A percentile compares a stretch with the other conserved stretches of the same genome.
Evolutionary conservation across 2,797 vertebrate species (phyloP).

Genomic region (Prunella strophiata): DNA sequence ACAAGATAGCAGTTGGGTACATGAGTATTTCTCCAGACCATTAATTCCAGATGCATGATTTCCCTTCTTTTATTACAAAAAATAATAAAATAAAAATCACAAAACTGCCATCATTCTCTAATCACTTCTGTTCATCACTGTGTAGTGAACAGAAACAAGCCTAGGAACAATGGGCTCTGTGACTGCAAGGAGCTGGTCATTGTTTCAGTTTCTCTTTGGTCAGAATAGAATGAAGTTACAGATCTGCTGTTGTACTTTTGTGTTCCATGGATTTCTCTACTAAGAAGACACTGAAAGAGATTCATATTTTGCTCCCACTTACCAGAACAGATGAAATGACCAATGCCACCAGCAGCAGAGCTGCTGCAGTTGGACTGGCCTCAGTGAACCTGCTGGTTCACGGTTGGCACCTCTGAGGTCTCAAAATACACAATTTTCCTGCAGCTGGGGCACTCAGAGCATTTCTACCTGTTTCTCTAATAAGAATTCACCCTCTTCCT

Average conservation of each 20-base stretch:
- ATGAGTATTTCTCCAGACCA: neutral
- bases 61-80: neutral
- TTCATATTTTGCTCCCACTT: neutral
- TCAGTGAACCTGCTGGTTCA: neutral
- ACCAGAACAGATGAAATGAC: neutral
- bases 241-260: neutral
- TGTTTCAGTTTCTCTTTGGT: neutral
- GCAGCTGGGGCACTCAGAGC: neutral
- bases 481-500: neutral
- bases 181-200: neutral
- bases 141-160: neutral
- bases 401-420: accelerated
- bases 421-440: neutral
- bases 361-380: neutral
- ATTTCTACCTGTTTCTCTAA: neutral
- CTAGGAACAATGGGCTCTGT: neutral
- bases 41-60: neutral
- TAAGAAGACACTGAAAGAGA: neutral
- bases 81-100: neutral
- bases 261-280: neutral
- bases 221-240: neutral
- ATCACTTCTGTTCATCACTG: neutral
- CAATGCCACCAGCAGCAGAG: neutral
- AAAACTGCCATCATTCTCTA: neutral
- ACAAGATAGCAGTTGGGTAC: neutral